phyloP scores from a whole-genome alignment of 2,113 vertebrate species.

The Syrmaticus mikado region DNA sequence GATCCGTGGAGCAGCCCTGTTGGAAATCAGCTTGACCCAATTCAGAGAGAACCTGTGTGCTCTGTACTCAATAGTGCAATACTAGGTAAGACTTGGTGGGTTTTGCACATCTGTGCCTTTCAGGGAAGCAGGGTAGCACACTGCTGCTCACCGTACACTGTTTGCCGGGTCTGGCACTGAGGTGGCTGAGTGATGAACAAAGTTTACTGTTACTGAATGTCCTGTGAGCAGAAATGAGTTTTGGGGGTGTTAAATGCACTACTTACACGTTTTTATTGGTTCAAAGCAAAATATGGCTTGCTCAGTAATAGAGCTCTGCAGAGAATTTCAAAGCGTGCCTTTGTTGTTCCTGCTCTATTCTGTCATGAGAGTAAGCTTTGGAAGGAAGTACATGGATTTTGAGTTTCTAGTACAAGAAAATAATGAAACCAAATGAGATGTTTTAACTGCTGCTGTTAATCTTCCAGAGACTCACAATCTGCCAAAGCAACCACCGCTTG shows the following conservation, averaged over 20 bases:
- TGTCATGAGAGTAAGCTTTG: background rate
- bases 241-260: accelerated
- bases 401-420: background rate
- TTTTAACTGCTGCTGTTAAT: background rate
- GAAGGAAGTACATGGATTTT: background rate
- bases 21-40: slow-evolving; percentile 95
- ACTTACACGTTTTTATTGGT: background rate
- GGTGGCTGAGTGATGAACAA: accelerated
- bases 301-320: accelerated
- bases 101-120: accelerated
- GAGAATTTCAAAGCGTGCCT: background rate
- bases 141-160: accelerated
- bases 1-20: slow-evolving; percentile 99
- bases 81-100: slow-evolving; percentile 81
- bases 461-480: slow-evolving; percentile 95
- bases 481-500: slow-evolving; percentile 98
- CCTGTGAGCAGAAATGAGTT: too few species aligned
- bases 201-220: accelerated
- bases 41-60: slow-evolving; percentile 98
- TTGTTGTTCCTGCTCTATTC: background rate
- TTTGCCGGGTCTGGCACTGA: too few species aligned
- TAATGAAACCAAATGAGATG: accelerated
- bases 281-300: background rate
- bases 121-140: accelerated
- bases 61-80: slow-evolving; percentile 99